Conservation (phyloP, 2,888 invertebrate species). For the Pheosia gnoma region DNA sequence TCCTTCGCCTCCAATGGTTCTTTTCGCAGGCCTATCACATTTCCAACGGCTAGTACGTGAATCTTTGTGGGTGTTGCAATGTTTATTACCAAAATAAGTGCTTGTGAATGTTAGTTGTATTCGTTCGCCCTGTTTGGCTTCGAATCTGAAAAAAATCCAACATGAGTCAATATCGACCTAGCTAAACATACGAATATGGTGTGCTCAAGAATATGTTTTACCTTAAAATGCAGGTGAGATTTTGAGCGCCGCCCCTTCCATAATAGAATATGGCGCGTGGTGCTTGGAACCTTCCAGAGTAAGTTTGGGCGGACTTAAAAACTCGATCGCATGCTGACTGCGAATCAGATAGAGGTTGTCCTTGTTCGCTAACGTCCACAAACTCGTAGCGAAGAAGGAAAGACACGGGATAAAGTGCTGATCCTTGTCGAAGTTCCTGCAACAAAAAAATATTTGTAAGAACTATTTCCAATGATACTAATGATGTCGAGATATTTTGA, state of each 20-base stretch:
- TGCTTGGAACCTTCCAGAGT: constrained; percentile 87
- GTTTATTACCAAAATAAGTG: constrained; percentile 88
- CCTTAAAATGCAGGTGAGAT: constrained; percentile 89
- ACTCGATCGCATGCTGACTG: constrained; percentile 86
- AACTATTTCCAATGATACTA: not conserved
- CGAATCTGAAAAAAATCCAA: constrained; percentile 78
- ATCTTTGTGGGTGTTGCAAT: constrained; percentile 87
- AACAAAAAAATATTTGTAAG: constrained; percentile 12
- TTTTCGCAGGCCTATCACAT: constrained; percentile 84
- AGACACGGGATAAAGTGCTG: constrained; percentile 90
- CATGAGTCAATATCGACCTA: constrained; percentile 8
- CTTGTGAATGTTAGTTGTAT: constrained; percentile 88
- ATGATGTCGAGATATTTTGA: too few relatives aligned
- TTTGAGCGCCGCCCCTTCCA: constrained; percentile 91
- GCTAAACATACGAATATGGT: not conserved
- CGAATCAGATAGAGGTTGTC: constrained; percentile 83
- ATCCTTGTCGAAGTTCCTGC: constrained; percentile 89
- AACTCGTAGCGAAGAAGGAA: constrained; percentile 93
- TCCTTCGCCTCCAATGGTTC: constrained; percentile 78
- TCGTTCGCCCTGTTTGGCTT: constrained; percentile 87
- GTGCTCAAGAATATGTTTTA: constrained; percentile 33
- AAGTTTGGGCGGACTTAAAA: constrained; percentile 81
- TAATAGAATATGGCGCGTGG: constrained; percentile 92
- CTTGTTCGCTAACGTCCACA: constrained; percentile 89
- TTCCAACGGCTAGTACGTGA: constrained; percentile 87